Evolutionary conservation across 2,888 invertebrate genomes (phyloP).

Genomic region (Eilema depressum): DNA sequence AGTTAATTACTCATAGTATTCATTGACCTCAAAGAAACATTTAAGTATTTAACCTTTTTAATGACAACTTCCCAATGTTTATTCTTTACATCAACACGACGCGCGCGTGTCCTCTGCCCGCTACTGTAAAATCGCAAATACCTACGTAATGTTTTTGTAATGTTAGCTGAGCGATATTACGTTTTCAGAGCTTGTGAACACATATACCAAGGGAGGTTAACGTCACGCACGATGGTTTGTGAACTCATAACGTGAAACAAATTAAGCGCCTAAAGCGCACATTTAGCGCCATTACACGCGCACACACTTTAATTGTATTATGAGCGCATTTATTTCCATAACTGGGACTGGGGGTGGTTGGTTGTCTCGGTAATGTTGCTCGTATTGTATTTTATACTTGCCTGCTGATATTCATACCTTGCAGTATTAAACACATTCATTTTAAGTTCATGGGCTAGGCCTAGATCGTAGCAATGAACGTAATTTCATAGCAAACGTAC

Average conservation of each 20-base stretch:
- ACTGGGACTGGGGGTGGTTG: not conserved
- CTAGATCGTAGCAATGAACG: no score
- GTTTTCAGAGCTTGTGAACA: not conserved
- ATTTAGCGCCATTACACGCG: not conserved
- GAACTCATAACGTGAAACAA: conserved; percentile 2
- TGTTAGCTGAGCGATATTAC: not conserved
- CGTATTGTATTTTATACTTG: not conserved
- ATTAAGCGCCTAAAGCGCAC: not conserved
- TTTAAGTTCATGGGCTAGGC: not conserved
- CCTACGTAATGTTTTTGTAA: not conserved
- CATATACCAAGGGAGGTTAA: not conserved
- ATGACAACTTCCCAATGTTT: no score
- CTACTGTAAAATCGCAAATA: not conserved
- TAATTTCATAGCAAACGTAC: no score
- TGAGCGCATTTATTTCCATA: conserved; percentile 4
- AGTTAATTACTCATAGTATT: no score
- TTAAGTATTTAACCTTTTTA: no score
- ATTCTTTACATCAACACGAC: no score
- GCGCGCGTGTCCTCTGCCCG: not conserved
- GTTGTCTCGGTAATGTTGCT: not conserved
- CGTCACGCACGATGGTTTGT: not conserved
- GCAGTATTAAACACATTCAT: not conserved
- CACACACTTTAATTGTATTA: not conserved
- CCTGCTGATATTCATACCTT: not conserved
- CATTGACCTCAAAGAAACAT: no score